These are phyloP conservation scores for Copidosoma aretas DNA, from an alignment of 2,888 invertebrate species.

Conservation along the genomic window DNA sequence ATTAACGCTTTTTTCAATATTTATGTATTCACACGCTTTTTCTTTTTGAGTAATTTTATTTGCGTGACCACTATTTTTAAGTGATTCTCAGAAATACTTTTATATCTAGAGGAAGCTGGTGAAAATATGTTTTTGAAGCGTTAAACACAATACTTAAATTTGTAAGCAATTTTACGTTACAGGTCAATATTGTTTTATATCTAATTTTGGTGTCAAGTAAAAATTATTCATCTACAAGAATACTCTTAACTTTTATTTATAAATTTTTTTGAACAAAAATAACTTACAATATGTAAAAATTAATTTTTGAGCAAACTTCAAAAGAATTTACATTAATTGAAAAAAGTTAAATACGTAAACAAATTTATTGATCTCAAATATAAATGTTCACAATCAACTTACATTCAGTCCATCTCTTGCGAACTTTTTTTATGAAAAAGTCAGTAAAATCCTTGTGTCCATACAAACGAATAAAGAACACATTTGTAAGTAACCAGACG, in stretches of 20 bases:
- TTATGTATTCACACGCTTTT: slow-evolving; percentile 7
- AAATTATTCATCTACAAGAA: no score
- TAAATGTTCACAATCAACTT: slow-evolving; percentile 13
- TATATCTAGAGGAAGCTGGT: no score
- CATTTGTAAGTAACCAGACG: slow-evolving; percentile 29
- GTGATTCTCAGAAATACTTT: no score
- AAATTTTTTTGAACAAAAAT: background rate
- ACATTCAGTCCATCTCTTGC: no score
- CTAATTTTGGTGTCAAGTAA: no score
- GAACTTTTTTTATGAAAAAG: background rate
- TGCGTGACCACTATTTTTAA: background rate
- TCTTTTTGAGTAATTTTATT: background rate
- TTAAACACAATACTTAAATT: no score
- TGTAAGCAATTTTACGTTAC: no score
- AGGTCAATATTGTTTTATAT: no score
- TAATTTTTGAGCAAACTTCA: background rate
- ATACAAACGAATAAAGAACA: slow-evolving; percentile 34
- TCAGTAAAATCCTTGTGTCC: slow-evolving; percentile 23
- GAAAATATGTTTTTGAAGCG: no score
- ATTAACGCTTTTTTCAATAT: slow-evolving; percentile 18
- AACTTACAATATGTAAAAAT: background rate
- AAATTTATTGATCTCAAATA: background rate
- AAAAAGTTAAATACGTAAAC: background rate
- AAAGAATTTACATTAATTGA: background rate
- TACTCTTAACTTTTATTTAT: no score